These are phyloP conservation scores for Drosophila yakuba DNA, from an alignment of 1,140 invertebrate species.

Conservation along the genomic window DNA sequence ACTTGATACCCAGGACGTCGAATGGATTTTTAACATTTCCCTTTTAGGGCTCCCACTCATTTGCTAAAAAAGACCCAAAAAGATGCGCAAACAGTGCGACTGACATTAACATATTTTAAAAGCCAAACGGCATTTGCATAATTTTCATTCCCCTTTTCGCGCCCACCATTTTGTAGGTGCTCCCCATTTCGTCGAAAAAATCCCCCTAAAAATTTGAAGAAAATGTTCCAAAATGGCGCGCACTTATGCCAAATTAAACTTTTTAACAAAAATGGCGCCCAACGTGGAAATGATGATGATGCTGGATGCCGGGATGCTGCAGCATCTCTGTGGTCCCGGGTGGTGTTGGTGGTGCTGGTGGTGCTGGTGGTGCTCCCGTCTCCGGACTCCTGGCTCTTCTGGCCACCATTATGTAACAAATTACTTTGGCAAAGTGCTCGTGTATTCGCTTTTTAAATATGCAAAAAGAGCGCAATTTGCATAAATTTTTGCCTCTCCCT, in stretches of 20 bases:
- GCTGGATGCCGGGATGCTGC: constrained; percentile 14
- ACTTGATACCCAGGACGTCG: constrained; percentile 9
- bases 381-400: constrained; percentile 23
- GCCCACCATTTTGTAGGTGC: constrained; percentile 2
- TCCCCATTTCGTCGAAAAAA: neutral
- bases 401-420: constrained; percentile 80
- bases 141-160: constrained; percentile 37
- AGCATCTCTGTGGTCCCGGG: constrained; percentile 35
- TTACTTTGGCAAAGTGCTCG: constrained; percentile 84
- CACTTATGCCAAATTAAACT: constrained; percentile 81
- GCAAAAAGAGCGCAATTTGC: constrained; percentile 85
- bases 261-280: constrained; percentile 62
- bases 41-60: constrained; percentile 19
- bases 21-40: constrained; percentile 4
- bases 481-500: constrained; percentile 70
- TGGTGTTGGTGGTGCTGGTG: neutral
- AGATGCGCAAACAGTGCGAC: constrained; percentile 24
- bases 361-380: neutral
- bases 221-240: constrained; percentile 66
- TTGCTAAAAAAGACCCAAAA: constrained; percentile 34
- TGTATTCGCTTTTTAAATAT: constrained; percentile 85
- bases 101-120: constrained; percentile 76
- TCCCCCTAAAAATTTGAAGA: constrained; percentile 29
- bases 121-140: constrained; percentile 76
- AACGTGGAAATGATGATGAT: constrained; percentile 54